Base-by-base conservation (phyloP, 2,888 invertebrate genomes). In the Temnothorax unifasciatus region DNA sequence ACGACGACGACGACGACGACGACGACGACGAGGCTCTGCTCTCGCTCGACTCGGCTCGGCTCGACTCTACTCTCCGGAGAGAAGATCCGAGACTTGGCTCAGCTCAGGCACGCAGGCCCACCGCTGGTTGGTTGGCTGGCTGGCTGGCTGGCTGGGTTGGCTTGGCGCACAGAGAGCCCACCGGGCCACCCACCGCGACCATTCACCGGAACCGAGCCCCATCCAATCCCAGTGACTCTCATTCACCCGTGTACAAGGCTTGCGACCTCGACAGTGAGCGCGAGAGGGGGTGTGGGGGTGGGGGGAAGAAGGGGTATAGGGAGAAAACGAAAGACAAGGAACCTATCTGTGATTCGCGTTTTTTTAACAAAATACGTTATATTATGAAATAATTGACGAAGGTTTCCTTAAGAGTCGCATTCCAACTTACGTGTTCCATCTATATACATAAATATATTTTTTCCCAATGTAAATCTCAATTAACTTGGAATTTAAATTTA, bases 51-150 rank as follows among this genome's bases (percentile, higher is more conserved):
- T 73, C 54, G 34, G 41, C 44, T 59, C 4, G 59, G n/a, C 61
- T 90, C 88, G 66, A 86, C 75, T 75, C 63, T 75, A 86, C 79
- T 79, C 71, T 79, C 79, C 47, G 57, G 71, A 79, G 79, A 89
- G 90, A 87, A 87, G 83, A 90, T 89, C 89, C 86, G 88, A 90
- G 90, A 90, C 90, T 91, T 85, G 88, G 57, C 73, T 73, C 86
- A 85, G 90, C 84, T 87, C 87, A 89, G 91, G 92, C 92, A 92
- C 92, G 93, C 92, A 92, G 95, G 95, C 96, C 96, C 96, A 96
- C 96, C 96, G 96, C 95, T 95, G 95, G 95, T 94, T 95, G 95
- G 95, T 94, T 95, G 95, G 95, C 95, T 95, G 95, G 95, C 95
- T 95, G n/a, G n/a, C n/a, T 94, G 95, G 95, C 95, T 95, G 95